Conservation (phyloP, 2,113 vertebrate species). For the Trematomus loennbergii region DNA sequence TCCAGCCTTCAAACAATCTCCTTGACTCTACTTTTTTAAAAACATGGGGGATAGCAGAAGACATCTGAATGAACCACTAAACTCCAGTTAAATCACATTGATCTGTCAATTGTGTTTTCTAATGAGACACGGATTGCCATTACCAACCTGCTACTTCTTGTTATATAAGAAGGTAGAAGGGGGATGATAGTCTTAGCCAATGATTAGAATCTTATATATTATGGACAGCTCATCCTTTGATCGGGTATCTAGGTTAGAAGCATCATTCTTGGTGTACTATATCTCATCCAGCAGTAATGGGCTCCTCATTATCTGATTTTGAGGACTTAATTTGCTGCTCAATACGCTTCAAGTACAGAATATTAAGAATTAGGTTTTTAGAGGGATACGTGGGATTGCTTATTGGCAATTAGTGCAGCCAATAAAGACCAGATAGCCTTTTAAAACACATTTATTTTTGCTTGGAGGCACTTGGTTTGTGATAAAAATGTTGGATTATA, state of each 20-base stretch:
- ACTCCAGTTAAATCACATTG: neutral
- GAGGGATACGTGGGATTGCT: neutral
- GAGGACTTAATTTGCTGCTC: conserved; percentile 7
- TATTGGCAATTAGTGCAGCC: neutral
- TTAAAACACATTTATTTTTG: neutral
- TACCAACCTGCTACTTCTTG: neutral
- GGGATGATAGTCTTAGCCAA: neutral
- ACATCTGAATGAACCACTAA: conserved; percentile 2
- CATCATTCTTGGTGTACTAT: neutral
- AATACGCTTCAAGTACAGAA: conserved; percentile 8
- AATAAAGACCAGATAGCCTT: neutral
- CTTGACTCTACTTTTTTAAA: conserved; percentile 1
- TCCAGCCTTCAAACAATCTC: neutral
- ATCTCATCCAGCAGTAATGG: conserved; percentile 25
- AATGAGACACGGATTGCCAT: neutral
- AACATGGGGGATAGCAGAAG: neutral
- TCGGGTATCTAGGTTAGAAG: conserved; percentile 36
- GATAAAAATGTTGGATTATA: neutral
- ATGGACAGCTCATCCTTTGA: conserved; percentile 28
- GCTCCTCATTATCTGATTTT: conserved; percentile 33
- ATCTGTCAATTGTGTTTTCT: conserved; percentile 2
- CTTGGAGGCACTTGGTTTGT: neutral
- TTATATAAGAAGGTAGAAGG: neutral
- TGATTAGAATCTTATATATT: conserved; percentile 20
- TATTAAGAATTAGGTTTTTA: conserved; percentile 6